A percentile compares a stretch with the other conserved stretches of the same genome.
phyloP scores from a whole-genome alignment of 1,140 invertebrate species.

The Bombyx mori region ASM3026992v2 NC_085132.1:10474501-10475000 shows the following conservation, averaged over 20 bases:
- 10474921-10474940: no score
- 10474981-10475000: no score
- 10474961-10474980: no score
- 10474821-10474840: neutral
- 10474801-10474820: neutral
- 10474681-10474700: neutral
- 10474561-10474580: neutral
- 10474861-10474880: neutral
- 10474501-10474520: slow-evolving; percentile 3
- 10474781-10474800: neutral
- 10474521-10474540: neutral
- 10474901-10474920: no score
- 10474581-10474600: neutral
- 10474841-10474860: neutral
- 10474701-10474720: neutral
- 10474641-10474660: neutral
- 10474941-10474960: no score
- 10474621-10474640: neutral
- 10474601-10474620: neutral
- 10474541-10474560: neutral
- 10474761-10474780: neutral
- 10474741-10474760: neutral
- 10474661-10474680: neutral
- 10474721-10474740: slow-evolving; percentile 1
- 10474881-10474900: no score